Evolutionary conservation across 2,113 vertebrate species (phyloP).

Genomic region (Callorhinus ursinus): DNA sequence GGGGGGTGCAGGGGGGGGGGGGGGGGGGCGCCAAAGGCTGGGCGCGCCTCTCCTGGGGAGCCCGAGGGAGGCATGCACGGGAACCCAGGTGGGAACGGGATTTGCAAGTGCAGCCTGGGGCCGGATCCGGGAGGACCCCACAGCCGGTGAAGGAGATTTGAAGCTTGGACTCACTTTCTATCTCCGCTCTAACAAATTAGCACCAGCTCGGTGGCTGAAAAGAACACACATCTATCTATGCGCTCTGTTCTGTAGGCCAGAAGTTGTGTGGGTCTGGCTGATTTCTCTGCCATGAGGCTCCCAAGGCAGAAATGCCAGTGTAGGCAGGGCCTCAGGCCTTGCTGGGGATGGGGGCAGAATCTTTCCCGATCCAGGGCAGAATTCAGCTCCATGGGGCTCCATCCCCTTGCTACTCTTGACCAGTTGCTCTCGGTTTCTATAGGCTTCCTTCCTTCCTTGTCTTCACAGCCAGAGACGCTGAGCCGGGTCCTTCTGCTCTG

Average conservation of each 20-base stretch:
- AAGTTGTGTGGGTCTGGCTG: not conserved
- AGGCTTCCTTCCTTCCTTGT: not conserved
- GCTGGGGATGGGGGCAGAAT: too few relatives aligned
- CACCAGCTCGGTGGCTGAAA: not conserved
- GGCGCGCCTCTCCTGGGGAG: not conserved
- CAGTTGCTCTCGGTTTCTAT: not conserved
- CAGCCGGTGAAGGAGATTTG: not conserved
- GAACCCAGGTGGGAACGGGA: not conserved
- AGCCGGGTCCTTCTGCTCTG: accelerated
- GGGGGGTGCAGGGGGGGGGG: not conserved
- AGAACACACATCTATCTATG: not conserved
- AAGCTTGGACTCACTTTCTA: not conserved
- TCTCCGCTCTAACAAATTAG: not conserved
- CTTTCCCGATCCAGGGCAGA: not conserved
- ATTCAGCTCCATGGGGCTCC: not conserved
- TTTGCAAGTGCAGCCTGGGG: not conserved
- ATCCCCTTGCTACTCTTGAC: not conserved
- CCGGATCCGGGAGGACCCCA: not conserved
- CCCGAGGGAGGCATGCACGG: not conserved
- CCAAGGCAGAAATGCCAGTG: accelerated
- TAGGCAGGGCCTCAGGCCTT: not conserved
- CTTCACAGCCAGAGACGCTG: not conserved
- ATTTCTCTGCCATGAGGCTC: not conserved
- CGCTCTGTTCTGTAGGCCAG: not conserved
- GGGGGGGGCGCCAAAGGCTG: accelerated